Percentiles rank a stretch among this genome's conserved stretches.
These are phyloP conservation scores for Romanogobio albipinnatus DNA, from an alignment of 2,113 vertebrate genomes.

Conservation along the genomic window DNA sequence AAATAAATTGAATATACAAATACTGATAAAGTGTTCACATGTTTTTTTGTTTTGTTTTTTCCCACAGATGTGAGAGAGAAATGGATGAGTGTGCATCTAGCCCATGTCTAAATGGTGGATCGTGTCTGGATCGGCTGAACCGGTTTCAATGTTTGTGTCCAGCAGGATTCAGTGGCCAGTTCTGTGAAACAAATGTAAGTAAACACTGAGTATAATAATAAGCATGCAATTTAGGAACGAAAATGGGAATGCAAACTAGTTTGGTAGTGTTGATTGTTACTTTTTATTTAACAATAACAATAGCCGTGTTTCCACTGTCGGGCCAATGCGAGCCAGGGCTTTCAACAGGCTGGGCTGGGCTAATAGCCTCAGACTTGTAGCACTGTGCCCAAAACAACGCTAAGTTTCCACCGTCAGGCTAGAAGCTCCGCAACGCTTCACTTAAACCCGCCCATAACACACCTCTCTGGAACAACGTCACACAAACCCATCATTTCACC, in stretches of 20 bases:
- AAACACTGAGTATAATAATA: neutral
- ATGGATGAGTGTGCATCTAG: conserved; percentile 82
- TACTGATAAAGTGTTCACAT: neutral
- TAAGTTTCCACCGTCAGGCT: too few species aligned
- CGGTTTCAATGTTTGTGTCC: conserved; percentile 84
- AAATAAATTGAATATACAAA: neutral
- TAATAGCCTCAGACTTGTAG: too few species aligned
- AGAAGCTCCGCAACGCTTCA: too few species aligned
- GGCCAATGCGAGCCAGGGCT: too few species aligned
- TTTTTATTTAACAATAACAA: neutral
- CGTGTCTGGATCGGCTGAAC: conserved; percentile 82
- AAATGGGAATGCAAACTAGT: neutral
- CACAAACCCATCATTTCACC: too few species aligned
- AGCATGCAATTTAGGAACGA: neutral
- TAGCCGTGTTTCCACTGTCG: too few species aligned
- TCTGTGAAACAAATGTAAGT: conserved; percentile 86
- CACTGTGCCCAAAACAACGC: too few species aligned
- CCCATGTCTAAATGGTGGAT: conserved; percentile 90
- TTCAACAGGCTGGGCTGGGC: too few species aligned
- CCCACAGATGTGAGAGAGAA: conserved; percentile 83
- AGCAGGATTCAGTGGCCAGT: conserved; percentile 81
- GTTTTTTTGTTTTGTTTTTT: conserved; percentile 1
- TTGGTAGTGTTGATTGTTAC: neutral
- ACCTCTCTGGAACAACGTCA: too few species aligned
- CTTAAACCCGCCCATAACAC: too few species aligned